These are phyloP conservation scores for Laticauda colubrina DNA, from an alignment of 2,113 vertebrate genomes.

Conservation along the genomic window DNA sequence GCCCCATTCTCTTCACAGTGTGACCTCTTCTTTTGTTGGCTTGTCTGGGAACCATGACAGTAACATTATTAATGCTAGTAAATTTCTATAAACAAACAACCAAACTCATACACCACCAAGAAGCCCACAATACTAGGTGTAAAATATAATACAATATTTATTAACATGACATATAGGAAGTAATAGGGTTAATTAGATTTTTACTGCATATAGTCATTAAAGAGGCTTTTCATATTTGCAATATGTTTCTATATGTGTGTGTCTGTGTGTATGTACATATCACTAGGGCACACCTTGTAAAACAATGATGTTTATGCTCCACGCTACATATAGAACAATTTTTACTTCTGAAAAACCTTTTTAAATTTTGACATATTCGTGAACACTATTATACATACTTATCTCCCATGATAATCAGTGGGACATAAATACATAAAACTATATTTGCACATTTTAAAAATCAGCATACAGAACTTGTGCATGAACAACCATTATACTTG, in stretches of 20 bases:
- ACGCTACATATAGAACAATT: slow-evolving; percentile 27
- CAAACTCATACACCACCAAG: background rate
- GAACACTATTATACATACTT: background rate
- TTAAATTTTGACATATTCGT: background rate
- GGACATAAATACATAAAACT: background rate
- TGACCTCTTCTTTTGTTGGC: too few species aligned
- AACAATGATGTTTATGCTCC: slow-evolving; percentile 27
- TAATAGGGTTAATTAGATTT: background rate
- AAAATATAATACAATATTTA: background rate
- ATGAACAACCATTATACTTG: slow-evolving; percentile 32
- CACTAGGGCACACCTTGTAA: background rate
- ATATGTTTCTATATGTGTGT: background rate
- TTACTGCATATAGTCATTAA: slow-evolving; percentile 19
- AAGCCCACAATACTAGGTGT: slow-evolving; percentile 10
- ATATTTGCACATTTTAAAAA: slow-evolving; percentile 18
- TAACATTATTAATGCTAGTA: background rate
- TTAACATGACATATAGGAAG: background rate
- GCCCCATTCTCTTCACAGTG: too few species aligned
- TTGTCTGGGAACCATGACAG: too few species aligned
- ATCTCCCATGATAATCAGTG: background rate
- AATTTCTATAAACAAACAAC: background rate
- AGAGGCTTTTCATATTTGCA: background rate
- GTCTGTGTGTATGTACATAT: background rate
- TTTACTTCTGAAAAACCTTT: background rate
- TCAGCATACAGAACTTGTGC: slow-evolving; percentile 5